Conservation (phyloP, 2,113 vertebrate species). For the Sapayoa aenigma region DNA sequence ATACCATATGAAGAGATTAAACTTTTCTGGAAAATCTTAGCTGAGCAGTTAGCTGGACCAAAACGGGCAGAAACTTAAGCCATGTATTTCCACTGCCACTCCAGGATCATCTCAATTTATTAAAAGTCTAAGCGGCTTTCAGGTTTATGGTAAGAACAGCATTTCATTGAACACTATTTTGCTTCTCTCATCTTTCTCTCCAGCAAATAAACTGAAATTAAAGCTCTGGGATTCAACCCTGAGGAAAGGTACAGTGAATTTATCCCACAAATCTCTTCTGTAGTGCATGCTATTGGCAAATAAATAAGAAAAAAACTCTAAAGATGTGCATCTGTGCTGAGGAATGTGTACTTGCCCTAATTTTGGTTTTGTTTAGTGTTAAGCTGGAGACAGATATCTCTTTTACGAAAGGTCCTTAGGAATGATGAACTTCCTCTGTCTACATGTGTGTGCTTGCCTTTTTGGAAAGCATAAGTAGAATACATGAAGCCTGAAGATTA, state of each 20-base stretch:
- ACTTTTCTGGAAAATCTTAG: not conserved
- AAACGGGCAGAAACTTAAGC: not conserved
- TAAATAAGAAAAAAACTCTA: not conserved
- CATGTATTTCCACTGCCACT: not conserved
- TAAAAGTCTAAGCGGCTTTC: not conserved
- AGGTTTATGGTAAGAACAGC: not conserved
- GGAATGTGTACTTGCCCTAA: not conserved
- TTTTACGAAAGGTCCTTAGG: not conserved
- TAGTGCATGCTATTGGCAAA: not conserved
- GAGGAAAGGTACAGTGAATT: not conserved
- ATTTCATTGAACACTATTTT: not conserved
- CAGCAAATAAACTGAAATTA: not conserved
- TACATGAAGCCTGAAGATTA: not conserved
- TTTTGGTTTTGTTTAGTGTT: not conserved
- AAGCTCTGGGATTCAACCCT: not conserved
- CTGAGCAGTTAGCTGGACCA: not conserved
- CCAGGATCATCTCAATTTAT: not conserved
- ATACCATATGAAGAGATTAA: not conserved
- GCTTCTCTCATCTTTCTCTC: not conserved
- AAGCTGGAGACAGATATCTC: not conserved
- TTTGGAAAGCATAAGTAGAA: not conserved
- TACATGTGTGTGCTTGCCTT: not conserved
- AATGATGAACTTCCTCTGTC: not conserved
- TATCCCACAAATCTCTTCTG: not conserved
- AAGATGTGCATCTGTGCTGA: not conserved